Conservation (phyloP, 2,888 invertebrate species). For the Lagria hirta region DNA sequence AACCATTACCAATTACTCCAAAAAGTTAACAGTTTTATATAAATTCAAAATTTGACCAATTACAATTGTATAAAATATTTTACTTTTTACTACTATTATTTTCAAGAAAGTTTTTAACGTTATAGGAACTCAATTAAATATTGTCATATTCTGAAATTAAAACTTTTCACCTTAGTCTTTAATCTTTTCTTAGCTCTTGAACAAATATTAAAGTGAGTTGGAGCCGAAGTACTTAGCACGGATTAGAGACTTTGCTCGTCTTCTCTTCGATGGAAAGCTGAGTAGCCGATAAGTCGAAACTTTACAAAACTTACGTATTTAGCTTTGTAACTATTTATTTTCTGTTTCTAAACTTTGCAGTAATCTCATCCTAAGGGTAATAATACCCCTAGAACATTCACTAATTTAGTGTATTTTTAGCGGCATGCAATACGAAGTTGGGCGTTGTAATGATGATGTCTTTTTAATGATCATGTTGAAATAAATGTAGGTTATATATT, state of each 20-base stretch:
- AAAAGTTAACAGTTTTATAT: too few species aligned
- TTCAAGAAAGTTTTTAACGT: slow-evolving; percentile 32
- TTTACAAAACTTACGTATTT: slow-evolving; percentile 6
- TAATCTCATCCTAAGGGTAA: slow-evolving; percentile 7
- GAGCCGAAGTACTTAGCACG: slow-evolving; percentile 36
- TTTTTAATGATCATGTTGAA: slow-evolving; percentile 20
- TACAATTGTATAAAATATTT: slow-evolving; percentile 36
- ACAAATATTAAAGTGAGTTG: slow-evolving; percentile 24
- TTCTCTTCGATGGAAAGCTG: slow-evolving; percentile 30
- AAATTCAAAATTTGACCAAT: too few species aligned
- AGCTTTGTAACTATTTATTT: slow-evolving; percentile 10
- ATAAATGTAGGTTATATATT: too few species aligned
- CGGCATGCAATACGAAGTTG: too few species aligned
- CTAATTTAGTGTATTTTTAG: too few species aligned
- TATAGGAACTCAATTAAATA: slow-evolving; percentile 28
- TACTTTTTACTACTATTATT: slow-evolving; percentile 30
- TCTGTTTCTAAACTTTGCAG: slow-evolving; percentile 1
- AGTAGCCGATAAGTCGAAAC: slow-evolving; percentile 15
- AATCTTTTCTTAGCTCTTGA: slow-evolving; percentile 30
- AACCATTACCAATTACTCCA: too few species aligned
- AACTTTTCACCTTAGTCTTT: too few species aligned
- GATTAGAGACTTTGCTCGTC: slow-evolving; percentile 31
- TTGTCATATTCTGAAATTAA: too few species aligned
- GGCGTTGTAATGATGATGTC: slow-evolving; percentile 14
- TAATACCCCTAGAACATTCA: too few species aligned